Evolutionary conservation across 2,113 vertebrate species (phyloP).

Genomic region (Oceanodroma tethys): DNA sequence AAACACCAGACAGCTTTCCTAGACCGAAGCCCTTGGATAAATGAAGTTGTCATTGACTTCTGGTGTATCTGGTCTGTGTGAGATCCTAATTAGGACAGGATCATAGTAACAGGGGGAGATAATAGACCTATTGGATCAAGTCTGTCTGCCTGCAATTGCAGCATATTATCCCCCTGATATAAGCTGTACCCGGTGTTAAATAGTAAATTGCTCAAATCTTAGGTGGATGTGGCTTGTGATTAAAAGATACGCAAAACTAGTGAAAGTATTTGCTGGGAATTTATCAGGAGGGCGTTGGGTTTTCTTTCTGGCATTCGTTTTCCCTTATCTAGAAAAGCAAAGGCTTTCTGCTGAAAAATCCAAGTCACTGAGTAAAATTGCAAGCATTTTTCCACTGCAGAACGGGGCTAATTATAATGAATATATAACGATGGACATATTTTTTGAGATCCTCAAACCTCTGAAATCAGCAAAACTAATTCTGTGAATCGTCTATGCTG

Average conservation of each 20-base stretch:
- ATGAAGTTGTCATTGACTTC: slow-evolving; percentile 70
- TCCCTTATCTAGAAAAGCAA: neutral
- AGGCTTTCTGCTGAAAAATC: neutral
- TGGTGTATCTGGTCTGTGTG: slow-evolving; percentile 53
- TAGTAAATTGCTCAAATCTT: neutral
- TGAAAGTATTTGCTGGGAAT: neutral
- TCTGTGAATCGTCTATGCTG: neutral
- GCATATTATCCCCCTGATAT: neutral
- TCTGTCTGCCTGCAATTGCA: neutral
- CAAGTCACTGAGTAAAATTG: neutral
- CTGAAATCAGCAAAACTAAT: neutral
- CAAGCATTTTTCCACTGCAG: neutral
- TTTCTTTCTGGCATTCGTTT: neutral
- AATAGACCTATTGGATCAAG: slow-evolving; percentile 47
- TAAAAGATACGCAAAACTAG: neutral
- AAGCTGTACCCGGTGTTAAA: neutral
- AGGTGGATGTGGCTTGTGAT: neutral
- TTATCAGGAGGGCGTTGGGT: fast-evolving
- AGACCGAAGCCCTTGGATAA: slow-evolving; percentile 42
- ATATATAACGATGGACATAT: too few species aligned
- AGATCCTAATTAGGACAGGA: slow-evolving; percentile 68
- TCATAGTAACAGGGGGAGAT: slow-evolving; percentile 1
- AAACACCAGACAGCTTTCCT: slow-evolving; percentile 59
- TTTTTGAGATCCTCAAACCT: neutral
- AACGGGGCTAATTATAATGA: neutral